Percentiles rank a stretch among this genome's conserved stretches.
These are phyloP conservation scores for Xestobium rufovillosum DNA, from an alignment of 2,888 invertebrate genomes.

Conservation along the genomic window DNA sequence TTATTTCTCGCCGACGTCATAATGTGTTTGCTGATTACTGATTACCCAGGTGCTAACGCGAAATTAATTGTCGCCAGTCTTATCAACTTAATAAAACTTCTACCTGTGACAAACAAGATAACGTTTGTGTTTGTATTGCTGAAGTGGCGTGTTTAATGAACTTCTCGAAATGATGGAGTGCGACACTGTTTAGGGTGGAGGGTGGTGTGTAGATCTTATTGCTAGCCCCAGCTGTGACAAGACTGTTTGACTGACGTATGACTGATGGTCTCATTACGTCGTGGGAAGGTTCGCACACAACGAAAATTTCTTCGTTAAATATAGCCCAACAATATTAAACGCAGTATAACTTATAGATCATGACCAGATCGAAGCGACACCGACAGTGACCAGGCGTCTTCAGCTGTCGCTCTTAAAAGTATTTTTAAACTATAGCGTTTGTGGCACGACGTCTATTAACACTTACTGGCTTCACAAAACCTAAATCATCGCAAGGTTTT, in stretches of 20 bases:
- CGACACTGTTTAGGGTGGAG: slow-evolving; percentile 9
- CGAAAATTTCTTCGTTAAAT: too few species aligned
- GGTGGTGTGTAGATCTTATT: slow-evolving; percentile 25
- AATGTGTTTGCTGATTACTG: too few species aligned
- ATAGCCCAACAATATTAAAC: too few species aligned
- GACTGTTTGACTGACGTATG: slow-evolving; percentile 27
- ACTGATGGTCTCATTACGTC: slow-evolving; percentile 34
- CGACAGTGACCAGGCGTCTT: too few species aligned
- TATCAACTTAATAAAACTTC: slow-evolving; percentile 21
- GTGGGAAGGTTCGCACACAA: slow-evolving; percentile 29
- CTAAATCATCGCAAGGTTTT: too few species aligned
- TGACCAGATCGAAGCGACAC: too few species aligned
- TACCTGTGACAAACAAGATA: slow-evolving; percentile 28
- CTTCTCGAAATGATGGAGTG: slow-evolving; percentile 32
- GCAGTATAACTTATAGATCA: too few species aligned
- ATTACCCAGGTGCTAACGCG: slow-evolving; percentile 21
- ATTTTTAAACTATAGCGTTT: too few species aligned
- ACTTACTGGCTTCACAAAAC: too few species aligned
- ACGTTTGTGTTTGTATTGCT: slow-evolving; percentile 27
- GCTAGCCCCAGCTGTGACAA: slow-evolving; percentile 21
- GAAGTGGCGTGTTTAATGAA: slow-evolving; percentile 28
- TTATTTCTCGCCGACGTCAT: too few species aligned
- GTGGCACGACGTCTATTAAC: too few species aligned
- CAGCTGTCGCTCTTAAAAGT: too few species aligned
- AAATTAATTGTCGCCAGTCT: slow-evolving; percentile 22